Evolutionary conservation across 2,888 invertebrate species (phyloP).

Genomic region (Malthinus flaveolus): DNA sequence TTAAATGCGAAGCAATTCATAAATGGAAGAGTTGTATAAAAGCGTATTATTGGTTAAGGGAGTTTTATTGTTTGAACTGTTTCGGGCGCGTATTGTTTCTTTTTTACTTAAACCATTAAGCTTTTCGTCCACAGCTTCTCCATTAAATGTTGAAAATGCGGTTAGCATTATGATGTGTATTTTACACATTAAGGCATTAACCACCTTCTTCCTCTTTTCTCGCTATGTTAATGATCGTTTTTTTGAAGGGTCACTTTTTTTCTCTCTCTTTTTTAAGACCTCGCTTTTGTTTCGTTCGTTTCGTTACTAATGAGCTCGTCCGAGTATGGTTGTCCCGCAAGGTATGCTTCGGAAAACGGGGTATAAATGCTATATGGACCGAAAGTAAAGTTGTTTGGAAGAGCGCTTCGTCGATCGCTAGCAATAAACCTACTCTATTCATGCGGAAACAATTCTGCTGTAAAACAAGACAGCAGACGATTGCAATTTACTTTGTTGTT

Average conservation of each 20-base stretch:
- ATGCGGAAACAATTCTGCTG: slow-evolving; percentile 33
- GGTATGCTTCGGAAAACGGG: slow-evolving; percentile 19
- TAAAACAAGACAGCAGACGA: slow-evolving; percentile 23
- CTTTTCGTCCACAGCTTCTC: neutral
- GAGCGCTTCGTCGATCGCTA: slow-evolving; percentile 35
- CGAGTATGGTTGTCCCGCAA: slow-evolving; percentile 21
- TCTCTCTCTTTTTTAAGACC: neutral
- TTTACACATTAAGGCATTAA: no score
- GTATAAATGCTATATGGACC: slow-evolving; percentile 37
- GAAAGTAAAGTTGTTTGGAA: slow-evolving; percentile 39
- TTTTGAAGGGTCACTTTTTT: neutral
- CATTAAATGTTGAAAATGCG: neutral
- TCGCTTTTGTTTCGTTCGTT: slow-evolving; percentile 18
- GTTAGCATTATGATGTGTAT: no score
- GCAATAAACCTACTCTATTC: slow-evolving; percentile 37
- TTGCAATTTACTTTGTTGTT: slow-evolving; percentile 22
- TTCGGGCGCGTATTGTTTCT: slow-evolving; percentile 16
- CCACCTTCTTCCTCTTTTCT: neutral
- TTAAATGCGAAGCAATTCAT: slow-evolving; percentile 33
- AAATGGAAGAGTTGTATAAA: slow-evolving; percentile 33
- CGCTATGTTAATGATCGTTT: neutral
- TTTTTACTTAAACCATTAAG: slow-evolving; percentile 8
- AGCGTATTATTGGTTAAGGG: slow-evolving; percentile 30
- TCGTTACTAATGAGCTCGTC: slow-evolving; percentile 27
- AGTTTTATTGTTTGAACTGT: slow-evolving; percentile 27